Evolutionary conservation across 1,140 invertebrate species (phyloP), one percentile per base, ranked within the genome.

Genomic region (Eurosta solidaginis): DNA sequence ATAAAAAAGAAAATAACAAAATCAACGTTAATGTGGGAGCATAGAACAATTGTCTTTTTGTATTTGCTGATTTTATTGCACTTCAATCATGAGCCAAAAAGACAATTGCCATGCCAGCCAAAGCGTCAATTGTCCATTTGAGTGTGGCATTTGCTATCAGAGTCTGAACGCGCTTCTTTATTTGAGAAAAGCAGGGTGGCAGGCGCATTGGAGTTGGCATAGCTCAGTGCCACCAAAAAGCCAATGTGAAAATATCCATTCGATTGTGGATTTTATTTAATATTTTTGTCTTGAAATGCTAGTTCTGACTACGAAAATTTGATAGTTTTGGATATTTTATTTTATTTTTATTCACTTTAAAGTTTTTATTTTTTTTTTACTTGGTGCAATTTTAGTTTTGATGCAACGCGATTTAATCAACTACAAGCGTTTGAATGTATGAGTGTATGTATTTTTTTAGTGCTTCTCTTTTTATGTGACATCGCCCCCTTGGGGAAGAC

Each of bases 21-120:
- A 20, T 1, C 20, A n/a, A n/a, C n/a, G n/a, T n/a, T n/a, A 52
- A 52, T 22, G 7, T 25, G 49, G 22, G 7, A 17, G n/a, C 22
- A 22, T 22, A 52, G 22, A 52, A 25, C 22, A 68, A 42, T 40
- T 42, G 33, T n/a, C 2, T 68, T 68, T n/a, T 27, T n/a, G 29
- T 14, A 14, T 40, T 68, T 40, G 59, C 22, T 20, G 7, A 14
- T 68, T 68, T 36, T 42, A 68, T 68, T 68, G 59, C 59, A 40
- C 59, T 68, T 68, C 59, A 68, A 68, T 68, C 59, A 68, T 40
- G 59, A 68, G 59, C 59, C 33, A 68, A 68, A 68, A 68, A 68
- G 59, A 68, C 59, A 68, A 68, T 68, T 68, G 59, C 27, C 59
- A 68, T 17, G 33, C 59, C n/a, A 40, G 27, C 59, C 59, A 68